Percentiles rank a stretch among this genome's conserved stretches.
Evolutionary conservation across 1,140 invertebrate species (phyloP).

Genomic region (Hypsibius dujardini): DNA sequence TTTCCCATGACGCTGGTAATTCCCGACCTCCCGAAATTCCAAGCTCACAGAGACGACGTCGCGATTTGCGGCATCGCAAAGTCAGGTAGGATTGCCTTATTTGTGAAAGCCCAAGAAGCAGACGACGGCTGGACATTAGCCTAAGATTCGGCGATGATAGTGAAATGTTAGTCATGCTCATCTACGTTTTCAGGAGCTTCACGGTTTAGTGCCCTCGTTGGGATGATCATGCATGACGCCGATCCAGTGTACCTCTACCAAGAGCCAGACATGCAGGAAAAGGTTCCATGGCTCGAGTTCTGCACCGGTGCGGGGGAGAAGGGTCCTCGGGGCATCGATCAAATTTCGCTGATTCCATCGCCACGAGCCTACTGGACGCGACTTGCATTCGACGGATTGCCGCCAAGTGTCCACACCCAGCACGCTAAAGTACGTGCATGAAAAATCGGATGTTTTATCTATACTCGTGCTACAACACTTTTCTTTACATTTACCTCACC

Average conservation of each 20-base stretch:
- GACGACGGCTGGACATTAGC: too few species aligned
- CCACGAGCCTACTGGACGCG: background rate
- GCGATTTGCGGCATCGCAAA: slow-evolving; percentile 4
- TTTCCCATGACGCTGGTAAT: background rate
- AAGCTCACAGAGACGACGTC: background rate
- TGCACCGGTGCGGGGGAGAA: background rate
- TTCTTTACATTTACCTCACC: background rate
- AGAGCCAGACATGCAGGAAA: slow-evolving; percentile 5
- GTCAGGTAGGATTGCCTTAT: background rate
- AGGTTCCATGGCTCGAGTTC: slow-evolving; percentile 5
- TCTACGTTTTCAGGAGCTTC: slow-evolving; percentile 1
- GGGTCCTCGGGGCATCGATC: background rate
- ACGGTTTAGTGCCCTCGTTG: background rate
- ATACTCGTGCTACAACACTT: too few species aligned
- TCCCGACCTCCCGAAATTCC: background rate
- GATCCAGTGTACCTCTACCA: background rate
- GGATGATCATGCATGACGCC: background rate
- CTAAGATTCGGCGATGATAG: too few species aligned
- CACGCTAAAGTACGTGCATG: background rate
- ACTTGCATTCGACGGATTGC: background rate
- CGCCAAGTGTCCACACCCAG: background rate
- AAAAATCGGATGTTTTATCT: background rate
- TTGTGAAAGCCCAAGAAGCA: too few species aligned
- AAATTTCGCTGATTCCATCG: background rate
- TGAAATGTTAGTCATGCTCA: too few species aligned